phyloP scores from a whole-genome alignment of 1,140 invertebrate species.

The Ips typographus region DNA sequence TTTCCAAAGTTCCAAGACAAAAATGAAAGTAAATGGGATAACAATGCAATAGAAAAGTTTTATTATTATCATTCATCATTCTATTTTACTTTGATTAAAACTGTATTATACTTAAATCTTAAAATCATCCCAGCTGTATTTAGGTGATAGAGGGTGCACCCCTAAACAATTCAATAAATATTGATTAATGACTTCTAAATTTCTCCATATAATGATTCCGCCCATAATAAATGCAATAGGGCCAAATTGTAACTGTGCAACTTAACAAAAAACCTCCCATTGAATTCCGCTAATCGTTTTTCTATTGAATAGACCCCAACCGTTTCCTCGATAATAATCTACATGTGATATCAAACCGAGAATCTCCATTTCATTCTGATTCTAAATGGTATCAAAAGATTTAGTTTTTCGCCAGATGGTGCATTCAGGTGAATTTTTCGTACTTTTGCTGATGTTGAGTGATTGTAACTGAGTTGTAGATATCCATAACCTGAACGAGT shows the following conservation, averaged over 20 bases:
- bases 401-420: conserved; percentile 17
- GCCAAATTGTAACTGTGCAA: neutral
- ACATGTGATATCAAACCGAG: conserved; percentile 19
- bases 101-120: too few relatives aligned
- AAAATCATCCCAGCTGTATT: too few relatives aligned
- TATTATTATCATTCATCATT: too few relatives aligned
- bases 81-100: too few relatives aligned
- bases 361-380: conserved; percentile 24
- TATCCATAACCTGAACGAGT: neutral
- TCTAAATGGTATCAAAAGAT: conserved; percentile 19
- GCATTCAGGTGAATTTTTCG: conserved; percentile 8
- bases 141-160: too few relatives aligned
- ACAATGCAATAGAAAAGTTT: too few relatives aligned
- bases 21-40: too few relatives aligned
- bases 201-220: too few relatives aligned
- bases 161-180: too few relatives aligned
- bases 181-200: too few relatives aligned
- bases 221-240: too few relatives aligned
- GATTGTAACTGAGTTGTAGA: neutral
- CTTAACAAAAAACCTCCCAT: conserved; percentile 9
- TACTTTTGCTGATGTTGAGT: neutral
- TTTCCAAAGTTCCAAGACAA: too few relatives aligned
- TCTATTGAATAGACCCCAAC: conserved; percentile 22
- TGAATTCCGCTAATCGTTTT: conserved; percentile 25
- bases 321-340: conserved; percentile 18